phyloP scores from a whole-genome alignment of 2,797 vertebrate species.

The Allenopithecus nigroviridis region DNA sequence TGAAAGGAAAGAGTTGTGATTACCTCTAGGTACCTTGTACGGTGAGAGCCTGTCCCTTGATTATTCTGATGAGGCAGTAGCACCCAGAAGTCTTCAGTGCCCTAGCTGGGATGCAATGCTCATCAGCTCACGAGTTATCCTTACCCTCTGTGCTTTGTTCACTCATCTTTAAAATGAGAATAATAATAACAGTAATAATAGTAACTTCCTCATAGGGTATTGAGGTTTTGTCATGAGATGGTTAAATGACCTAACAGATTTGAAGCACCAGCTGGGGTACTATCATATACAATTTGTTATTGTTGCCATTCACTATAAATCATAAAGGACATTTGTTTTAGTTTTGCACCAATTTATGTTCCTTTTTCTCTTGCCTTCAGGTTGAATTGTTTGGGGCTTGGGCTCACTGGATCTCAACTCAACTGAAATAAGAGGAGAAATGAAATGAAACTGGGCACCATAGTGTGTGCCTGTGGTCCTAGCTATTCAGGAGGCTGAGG shows the following conservation, averaged over 20 bases:
- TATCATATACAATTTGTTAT: background rate
- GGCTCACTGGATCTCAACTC: background rate
- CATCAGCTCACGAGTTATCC: background rate
- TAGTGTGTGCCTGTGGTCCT: background rate
- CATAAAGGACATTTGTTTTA: background rate
- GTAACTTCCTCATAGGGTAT: background rate
- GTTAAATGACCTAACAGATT: background rate
- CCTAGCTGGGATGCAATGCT: background rate
- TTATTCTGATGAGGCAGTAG: background rate
- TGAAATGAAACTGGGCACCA: background rate
- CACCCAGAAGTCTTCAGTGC: background rate
- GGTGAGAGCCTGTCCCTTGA: background rate
- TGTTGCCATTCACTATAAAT: background rate
- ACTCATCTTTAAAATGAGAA: background rate
- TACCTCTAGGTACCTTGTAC: too few relatives aligned
- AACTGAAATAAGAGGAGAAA: background rate
- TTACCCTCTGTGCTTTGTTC: background rate
- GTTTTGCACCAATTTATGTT: background rate
- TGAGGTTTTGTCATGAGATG: background rate
- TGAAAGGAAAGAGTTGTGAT: background rate
- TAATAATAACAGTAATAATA: background rate
- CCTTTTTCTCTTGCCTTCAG: background rate
- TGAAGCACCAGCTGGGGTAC: background rate
- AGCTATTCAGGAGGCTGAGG: background rate
- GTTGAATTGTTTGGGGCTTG: background rate